These are phyloP conservation scores for Musca domestica DNA, from an alignment of 1,140 invertebrate species.

Conservation along the genomic window DNA sequence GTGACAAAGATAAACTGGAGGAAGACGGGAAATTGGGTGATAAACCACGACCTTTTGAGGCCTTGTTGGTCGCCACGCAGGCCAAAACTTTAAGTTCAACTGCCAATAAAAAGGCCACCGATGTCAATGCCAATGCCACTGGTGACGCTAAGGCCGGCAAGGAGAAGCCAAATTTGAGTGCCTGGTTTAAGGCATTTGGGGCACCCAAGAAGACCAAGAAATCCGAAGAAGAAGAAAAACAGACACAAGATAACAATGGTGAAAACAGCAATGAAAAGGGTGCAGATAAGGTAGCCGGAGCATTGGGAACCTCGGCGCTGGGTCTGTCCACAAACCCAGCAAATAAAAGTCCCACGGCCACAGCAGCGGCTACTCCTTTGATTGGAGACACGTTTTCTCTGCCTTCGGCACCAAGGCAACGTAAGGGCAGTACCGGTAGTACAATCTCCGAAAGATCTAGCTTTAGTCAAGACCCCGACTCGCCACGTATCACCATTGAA, in stretches of 20 bases:
- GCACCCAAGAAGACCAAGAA: constrained; percentile 64
- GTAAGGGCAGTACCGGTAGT: constrained; percentile 69
- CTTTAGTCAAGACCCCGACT: constrained; percentile 72
- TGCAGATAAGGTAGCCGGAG: not conserved
- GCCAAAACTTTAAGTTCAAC: constrained; percentile 34
- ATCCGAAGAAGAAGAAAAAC: constrained; percentile 54
- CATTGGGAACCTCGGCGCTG: constrained; percentile 22
- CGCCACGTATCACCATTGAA: constrained; percentile 63
- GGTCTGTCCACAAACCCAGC: constrained; percentile 31
- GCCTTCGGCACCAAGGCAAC: constrained; percentile 54
- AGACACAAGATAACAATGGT: constrained; percentile 38
- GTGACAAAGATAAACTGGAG: not conserved
- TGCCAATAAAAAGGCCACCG: constrained; percentile 37
- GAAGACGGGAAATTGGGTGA: not conserved
- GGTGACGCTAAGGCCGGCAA: constrained; percentile 57
- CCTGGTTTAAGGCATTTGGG: constrained; percentile 88
- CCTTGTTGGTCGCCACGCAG: not conserved
- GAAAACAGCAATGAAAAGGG: constrained; percentile 5
- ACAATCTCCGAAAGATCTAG: constrained; percentile 72
- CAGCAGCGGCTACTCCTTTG: constrained; percentile 19
- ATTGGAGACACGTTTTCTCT: constrained; percentile 42
- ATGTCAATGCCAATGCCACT: constrained; percentile 28
- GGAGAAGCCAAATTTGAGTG: constrained; percentile 81
- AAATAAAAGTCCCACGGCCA: constrained; percentile 31
- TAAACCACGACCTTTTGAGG: not conserved